phyloP scores from a whole-genome alignment of 2,113 vertebrate genomes.

The Bolborhynchus lineola region DNA sequence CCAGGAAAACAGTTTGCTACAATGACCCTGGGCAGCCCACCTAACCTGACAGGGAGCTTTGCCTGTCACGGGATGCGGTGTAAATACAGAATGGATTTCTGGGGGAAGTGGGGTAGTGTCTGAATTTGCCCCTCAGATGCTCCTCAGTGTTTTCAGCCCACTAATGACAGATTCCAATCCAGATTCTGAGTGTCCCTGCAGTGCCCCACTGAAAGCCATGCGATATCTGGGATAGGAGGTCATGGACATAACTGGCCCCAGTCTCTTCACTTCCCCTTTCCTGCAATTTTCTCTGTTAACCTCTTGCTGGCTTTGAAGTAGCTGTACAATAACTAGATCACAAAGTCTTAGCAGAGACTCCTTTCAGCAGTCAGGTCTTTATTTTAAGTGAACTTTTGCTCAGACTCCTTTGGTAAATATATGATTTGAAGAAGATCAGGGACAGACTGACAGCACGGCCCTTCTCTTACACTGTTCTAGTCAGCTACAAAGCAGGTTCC shows the following conservation, averaged over 20 bases:
- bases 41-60: not conserved
- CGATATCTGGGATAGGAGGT: not conserved
- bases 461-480: conserved; percentile 37
- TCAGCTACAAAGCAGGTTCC: conserved; percentile 59
- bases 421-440: conserved; percentile 56
- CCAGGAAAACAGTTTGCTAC: not conserved
- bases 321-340: conserved; percentile 36
- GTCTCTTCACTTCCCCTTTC: not conserved
- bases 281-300: not conserved
- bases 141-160: not conserved
- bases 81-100: not conserved
- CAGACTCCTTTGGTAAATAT: conserved; percentile 67
- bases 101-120: not conserved
- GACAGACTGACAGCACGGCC: conserved; percentile 46
- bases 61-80: not conserved
- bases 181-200: not conserved
- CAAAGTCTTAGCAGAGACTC: conserved; percentile 54
- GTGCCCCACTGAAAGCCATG: not conserved
- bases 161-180: not conserved
- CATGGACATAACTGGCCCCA: not conserved
- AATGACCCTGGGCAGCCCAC: not conserved
- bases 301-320: conserved; percentile 15
- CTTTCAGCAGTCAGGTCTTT: conserved; percentile 55
- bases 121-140: not conserved
- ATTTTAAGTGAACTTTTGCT: conserved; percentile 55